These are phyloP conservation scores for Echinometra lucunter DNA, from an alignment of 53 echinoderm and acorn worm species.

Conservation along the genomic window DNA sequence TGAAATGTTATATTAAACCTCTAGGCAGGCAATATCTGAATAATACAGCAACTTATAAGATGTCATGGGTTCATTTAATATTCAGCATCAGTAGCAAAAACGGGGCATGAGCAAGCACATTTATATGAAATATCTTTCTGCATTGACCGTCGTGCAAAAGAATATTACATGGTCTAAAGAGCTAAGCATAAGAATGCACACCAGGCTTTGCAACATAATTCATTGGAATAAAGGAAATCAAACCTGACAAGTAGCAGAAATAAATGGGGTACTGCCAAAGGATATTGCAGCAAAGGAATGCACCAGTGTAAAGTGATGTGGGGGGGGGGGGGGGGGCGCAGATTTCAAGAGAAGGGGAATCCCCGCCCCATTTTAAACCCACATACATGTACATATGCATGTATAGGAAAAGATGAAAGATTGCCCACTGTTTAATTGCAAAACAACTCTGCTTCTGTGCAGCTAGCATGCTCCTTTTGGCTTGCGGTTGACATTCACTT, in stretches of 20 bases:
- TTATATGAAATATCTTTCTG: background rate
- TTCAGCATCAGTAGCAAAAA: too few species aligned
- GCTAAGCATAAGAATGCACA: background rate
- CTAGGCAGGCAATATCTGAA: too few species aligned
- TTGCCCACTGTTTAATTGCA: too few species aligned
- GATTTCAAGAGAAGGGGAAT: background rate
- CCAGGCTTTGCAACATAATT: background rate
- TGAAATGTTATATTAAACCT: too few species aligned
- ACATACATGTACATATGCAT: background rate
- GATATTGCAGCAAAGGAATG: background rate
- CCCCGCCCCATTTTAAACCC: background rate
- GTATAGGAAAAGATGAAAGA: background rate
- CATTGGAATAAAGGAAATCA: slow-evolving; percentile 17
- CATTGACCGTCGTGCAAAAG: background rate
- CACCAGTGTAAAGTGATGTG: background rate
- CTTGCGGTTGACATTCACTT: background rate
- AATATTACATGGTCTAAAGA: background rate
- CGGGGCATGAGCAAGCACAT: too few species aligned
- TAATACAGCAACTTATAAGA: too few species aligned
- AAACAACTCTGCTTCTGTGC: background rate
- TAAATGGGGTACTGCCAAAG: slow-evolving; percentile 31
- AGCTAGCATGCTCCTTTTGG: background rate
- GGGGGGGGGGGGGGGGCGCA: too few species aligned
- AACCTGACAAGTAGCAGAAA: slow-evolving; percentile 36
- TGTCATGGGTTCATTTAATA: too few species aligned